Conservation (phyloP, 1,140 invertebrate species). For the Venustaconcha ellipsiformis region DNA sequence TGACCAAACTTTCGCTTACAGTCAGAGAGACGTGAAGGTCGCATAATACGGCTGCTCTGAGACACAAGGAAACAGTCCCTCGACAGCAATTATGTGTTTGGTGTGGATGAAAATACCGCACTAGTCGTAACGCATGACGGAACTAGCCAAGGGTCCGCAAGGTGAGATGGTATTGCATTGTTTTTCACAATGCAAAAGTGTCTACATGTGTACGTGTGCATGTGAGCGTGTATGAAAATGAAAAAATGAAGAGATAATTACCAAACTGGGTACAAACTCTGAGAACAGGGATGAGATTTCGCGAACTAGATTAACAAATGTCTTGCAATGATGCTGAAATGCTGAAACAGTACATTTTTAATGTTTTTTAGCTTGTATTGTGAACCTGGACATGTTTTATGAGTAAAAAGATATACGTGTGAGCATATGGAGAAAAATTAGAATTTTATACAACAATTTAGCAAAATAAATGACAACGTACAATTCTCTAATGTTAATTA, state of each 20-base stretch:
- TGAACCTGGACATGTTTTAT: neutral
- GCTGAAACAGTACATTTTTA: neutral
- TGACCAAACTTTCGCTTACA: constrained; percentile 17
- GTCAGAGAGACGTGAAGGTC: constrained; percentile 56
- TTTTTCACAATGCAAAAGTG: too few species aligned
- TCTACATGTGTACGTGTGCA: too few species aligned
- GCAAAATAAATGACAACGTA: too few species aligned
- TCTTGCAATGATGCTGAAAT: neutral
- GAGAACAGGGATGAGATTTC: too few species aligned
- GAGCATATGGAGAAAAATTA: too few species aligned
- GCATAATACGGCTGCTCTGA: constrained; percentile 43
- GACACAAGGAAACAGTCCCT: constrained; percentile 32
- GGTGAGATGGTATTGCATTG: constrained; percentile 18
- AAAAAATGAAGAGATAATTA: too few species aligned
- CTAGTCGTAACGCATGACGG: constrained; percentile 44
- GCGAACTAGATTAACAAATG: too few species aligned
- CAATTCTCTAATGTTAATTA: too few species aligned
- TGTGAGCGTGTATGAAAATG: too few species aligned
- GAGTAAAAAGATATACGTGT: neutral
- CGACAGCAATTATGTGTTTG: constrained; percentile 34
- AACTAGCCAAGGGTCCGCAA: constrained; percentile 18
- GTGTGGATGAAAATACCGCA: constrained; percentile 49
- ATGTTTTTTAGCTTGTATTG: neutral
- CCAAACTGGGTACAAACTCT: too few species aligned
- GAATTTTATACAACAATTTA: too few species aligned